Percentiles rank a stretch among this genome's conserved stretches.
phyloP scores from a whole-genome alignment of 2,888 invertebrate species.

The Drosophila niveifrons region DNA sequence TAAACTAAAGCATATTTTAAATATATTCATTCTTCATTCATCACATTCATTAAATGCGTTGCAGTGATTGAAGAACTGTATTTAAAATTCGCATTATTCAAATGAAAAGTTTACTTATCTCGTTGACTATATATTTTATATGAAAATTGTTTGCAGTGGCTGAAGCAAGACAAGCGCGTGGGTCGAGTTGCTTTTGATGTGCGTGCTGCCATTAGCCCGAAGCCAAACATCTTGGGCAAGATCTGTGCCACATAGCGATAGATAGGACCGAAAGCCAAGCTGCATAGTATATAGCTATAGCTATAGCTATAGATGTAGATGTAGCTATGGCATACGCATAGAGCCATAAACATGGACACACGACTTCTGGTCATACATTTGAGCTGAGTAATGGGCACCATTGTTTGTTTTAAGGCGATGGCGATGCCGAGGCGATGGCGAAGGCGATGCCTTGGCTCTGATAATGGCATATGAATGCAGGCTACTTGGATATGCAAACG shows the following conservation, averaged over 20 bases:
- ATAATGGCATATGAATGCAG: conserved; percentile 76
- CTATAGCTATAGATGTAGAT: neutral
- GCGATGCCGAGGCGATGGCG: conserved; percentile 67
- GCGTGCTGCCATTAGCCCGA: conserved; percentile 61
- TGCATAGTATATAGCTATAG: neutral
- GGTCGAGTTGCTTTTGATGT: conserved; percentile 44
- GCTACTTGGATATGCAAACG: conserved; percentile 76
- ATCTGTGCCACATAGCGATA: conserved; percentile 65
- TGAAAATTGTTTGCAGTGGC: conserved; percentile 48
- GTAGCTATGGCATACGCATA: conserved; percentile 1
- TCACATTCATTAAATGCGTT: neutral
- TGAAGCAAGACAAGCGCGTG: conserved; percentile 38
- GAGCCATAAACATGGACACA: conserved; percentile 43
- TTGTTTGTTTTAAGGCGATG: conserved; percentile 75
- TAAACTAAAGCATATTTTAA: neutral
- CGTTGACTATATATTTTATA: conserved; percentile 41
- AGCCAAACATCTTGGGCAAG: conserved; percentile 70
- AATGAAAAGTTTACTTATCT: conserved; percentile 39
- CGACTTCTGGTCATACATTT: conserved; percentile 63
- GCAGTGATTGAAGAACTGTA: conserved; percentile 11
- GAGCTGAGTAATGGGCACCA: conserved; percentile 69
- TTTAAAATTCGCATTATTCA: conserved; percentile 24
- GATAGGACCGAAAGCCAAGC: conserved; percentile 49
- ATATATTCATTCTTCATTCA: neutral
- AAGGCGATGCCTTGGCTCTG: conserved; percentile 73